These are phyloP conservation scores for Drosophila sp. DNA, from an alignment of 1,140 invertebrate genomes.

Conservation along the genomic window DNA sequence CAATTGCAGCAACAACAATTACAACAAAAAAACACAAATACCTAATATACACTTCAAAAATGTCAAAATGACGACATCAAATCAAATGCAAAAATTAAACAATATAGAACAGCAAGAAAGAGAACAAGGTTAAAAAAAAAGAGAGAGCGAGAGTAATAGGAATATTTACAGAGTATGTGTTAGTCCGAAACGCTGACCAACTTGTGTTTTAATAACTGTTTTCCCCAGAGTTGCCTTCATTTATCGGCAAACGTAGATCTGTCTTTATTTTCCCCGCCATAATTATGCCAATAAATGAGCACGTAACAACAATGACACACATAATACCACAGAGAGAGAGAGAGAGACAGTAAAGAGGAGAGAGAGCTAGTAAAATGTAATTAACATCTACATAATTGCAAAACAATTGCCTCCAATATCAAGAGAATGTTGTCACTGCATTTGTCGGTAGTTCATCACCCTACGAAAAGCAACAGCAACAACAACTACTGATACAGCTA, in stretches of 20 bases:
- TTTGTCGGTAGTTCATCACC: slow-evolving; percentile 68
- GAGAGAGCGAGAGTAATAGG: too few species aligned
- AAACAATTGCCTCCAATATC: slow-evolving; percentile 61
- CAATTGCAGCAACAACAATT: slow-evolving; percentile 52
- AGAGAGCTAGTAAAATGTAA: slow-evolving; percentile 24
- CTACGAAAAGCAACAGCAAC: slow-evolving; percentile 38
- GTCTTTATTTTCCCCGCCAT: slow-evolving; percentile 66
- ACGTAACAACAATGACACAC: slow-evolving; percentile 75
- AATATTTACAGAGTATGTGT: too few species aligned
- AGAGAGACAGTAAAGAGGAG: background rate
- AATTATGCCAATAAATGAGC: slow-evolving; percentile 77
- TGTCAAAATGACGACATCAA: background rate
- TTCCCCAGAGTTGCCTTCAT: slow-evolving; percentile 29
- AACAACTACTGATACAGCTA: slow-evolving; percentile 22
- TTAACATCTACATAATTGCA: slow-evolving; percentile 66
- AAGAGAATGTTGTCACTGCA: slow-evolving; percentile 13
- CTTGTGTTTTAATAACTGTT: background rate
- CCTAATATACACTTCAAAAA: slow-evolving; percentile 18
- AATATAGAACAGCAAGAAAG: too few species aligned
- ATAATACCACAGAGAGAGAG: slow-evolving; percentile 9
- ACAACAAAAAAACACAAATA: slow-evolving; percentile 22
- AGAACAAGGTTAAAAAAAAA: too few species aligned
- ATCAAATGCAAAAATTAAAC: background rate
- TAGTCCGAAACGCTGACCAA: background rate
- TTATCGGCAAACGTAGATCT: slow-evolving; percentile 75